These are phyloP conservation scores for Bovichtus variegatus DNA, from an alignment of 2,797 vertebrate genomes.

Conservation along the genomic window DNA sequence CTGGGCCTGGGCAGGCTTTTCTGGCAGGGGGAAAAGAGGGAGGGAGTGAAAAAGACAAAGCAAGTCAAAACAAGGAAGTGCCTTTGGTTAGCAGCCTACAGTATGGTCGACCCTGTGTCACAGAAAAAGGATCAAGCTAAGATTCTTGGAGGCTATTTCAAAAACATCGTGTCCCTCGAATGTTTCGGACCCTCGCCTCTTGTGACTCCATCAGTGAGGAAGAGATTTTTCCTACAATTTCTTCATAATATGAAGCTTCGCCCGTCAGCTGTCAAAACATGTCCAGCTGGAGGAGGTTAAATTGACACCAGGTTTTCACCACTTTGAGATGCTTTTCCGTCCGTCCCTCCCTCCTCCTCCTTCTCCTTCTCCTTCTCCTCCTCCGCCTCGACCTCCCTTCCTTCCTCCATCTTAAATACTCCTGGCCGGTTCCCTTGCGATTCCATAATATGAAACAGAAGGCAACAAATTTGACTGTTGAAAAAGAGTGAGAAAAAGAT, in stretches of 20 bases:
- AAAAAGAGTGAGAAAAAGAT: slow-evolving; percentile 54
- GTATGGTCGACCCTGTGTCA: slow-evolving; percentile 41
- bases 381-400: slow-evolving; percentile 18
- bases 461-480: slow-evolving; percentile 72
- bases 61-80: slow-evolving; percentile 60
- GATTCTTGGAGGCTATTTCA: slow-evolving; percentile 34
- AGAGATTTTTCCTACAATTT: slow-evolving; percentile 74
- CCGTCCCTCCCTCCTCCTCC: slow-evolving; percentile 7
- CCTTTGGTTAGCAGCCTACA: slow-evolving; percentile 41
- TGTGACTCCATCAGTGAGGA: slow-evolving; percentile 45
- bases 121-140: slow-evolving; percentile 43
- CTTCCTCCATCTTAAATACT: slow-evolving; percentile 39
- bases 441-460: slow-evolving; percentile 77
- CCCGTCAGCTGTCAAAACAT: slow-evolving; percentile 85
- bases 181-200: slow-evolving; percentile 39
- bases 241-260: slow-evolving; percentile 73
- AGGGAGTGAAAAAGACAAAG: slow-evolving; percentile 37
- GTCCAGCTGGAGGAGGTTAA: slow-evolving; percentile 76
- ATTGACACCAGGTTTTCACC: slow-evolving; percentile 76
- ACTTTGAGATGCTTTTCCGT: slow-evolving; percentile 19
- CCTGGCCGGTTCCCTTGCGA: slow-evolving; percentile 31
- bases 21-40: slow-evolving; percentile 53
- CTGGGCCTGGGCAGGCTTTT: slow-evolving; percentile 73
- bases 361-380: slow-evolving; percentile 1
- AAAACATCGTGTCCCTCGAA: slow-evolving; percentile 47